A percentile compares a stretch with the other conserved stretches of the same genome.
Conservation (phyloP, 1,140 invertebrate genomes). For the Drosophila nebulosa region DNA sequence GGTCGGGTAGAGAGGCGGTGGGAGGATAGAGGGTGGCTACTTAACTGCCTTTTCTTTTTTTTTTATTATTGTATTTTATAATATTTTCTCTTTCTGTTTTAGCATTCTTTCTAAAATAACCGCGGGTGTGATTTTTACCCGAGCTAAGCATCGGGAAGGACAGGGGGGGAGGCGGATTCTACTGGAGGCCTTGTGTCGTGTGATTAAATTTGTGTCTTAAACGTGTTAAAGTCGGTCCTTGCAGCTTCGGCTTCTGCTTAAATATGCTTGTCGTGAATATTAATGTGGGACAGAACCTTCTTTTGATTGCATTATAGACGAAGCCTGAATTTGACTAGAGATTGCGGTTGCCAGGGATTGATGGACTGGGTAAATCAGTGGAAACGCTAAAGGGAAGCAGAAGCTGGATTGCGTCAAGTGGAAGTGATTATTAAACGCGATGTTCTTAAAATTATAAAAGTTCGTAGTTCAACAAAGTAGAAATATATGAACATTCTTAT, state of each 20-base stretch:
- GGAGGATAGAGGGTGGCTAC: conserved; percentile 10
- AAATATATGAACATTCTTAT: too few relatives aligned
- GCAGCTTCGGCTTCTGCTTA: conserved; percentile 42
- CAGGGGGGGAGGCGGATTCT: background rate
- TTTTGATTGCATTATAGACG: conserved; percentile 61
- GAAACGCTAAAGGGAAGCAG: background rate
- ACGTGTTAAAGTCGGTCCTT: conserved; percentile 53
- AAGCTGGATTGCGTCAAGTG: background rate
- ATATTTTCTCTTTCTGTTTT: conserved; percentile 61
- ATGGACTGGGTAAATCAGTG: background rate
- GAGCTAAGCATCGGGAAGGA: conserved; percentile 29
- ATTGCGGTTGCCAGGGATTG: conserved; percentile 55
- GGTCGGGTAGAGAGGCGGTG: background rate
- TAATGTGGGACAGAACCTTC: conserved; percentile 7
- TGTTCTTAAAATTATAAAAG: background rate
- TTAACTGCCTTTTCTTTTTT: conserved; percentile 22
- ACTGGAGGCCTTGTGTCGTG: conserved; percentile 15
- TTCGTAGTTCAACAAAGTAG: background rate
- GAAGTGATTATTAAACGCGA: background rate
- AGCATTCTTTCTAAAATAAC: conserved; percentile 70
- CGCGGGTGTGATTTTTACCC: conserved; percentile 64
- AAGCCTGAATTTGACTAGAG: conserved; percentile 36
- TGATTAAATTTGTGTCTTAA: conserved; percentile 76
- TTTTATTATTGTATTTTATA: conserved; percentile 51
- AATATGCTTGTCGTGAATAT: conserved; percentile 57